Conservation (phyloP, 2,797 vertebrate genomes). For the Myiotriccus ornatus region DNA sequence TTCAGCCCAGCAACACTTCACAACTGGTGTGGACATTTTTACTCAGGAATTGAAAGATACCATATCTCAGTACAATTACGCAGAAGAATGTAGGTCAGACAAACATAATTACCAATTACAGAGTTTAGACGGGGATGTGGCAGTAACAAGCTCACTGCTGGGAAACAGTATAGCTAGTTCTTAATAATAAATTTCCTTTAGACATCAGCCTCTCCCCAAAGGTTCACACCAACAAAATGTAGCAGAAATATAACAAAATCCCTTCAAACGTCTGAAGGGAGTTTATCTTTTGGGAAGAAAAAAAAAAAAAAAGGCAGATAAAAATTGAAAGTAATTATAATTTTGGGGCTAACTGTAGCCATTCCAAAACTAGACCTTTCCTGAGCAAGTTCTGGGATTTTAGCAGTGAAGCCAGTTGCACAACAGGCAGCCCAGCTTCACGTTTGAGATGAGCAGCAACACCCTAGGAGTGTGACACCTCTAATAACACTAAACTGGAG, state of each 20-base stretch:
- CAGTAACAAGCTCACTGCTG: constrained; percentile 45
- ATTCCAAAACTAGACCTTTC: neutral
- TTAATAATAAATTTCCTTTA: constrained; percentile 63
- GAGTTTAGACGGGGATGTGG: constrained; percentile 29
- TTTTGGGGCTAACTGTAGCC: constrained; percentile 16
- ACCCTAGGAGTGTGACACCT: neutral
- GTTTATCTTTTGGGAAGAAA: neutral
- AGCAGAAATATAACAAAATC: constrained; percentile 38
- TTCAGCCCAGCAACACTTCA: constrained; percentile 37
- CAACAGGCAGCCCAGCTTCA: neutral
- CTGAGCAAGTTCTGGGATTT: neutral
- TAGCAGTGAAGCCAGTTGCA: neutral
- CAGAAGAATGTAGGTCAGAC: constrained; percentile 53
- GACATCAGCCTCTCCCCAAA: constrained; percentile 46
- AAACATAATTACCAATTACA: constrained; percentile 65
- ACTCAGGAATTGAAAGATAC: constrained; percentile 35
- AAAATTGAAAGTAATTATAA: constrained; percentile 13
- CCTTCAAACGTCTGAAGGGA: neutral
- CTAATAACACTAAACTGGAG: neutral
- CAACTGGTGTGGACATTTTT: constrained; percentile 23
- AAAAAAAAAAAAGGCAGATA: neutral
- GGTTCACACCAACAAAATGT: constrained; percentile 39
- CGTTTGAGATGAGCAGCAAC: neutral
- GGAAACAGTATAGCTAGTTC: constrained; percentile 32
- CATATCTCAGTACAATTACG: constrained; percentile 36